Evolutionary conservation across 2,888 invertebrate species (phyloP).

Genomic region (Rutpela maculata): DNA sequence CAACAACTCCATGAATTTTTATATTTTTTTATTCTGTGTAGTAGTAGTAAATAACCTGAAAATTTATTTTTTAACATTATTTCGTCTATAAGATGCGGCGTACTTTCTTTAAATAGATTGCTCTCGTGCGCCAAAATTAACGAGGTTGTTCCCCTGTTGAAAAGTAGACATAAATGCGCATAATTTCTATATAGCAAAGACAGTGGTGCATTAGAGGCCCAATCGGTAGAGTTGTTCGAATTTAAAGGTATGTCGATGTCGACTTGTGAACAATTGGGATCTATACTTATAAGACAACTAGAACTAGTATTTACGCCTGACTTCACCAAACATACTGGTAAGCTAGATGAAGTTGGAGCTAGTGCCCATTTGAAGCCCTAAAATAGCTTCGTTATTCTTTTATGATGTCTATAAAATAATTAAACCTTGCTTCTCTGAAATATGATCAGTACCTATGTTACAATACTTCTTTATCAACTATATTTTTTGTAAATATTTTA

Average conservation of each 20-base stretch:
- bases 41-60: not conserved
- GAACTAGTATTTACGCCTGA: too few species aligned
- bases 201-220: not conserved
- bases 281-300: too few species aligned
- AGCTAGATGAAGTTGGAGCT: too few species aligned
- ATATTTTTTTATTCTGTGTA: not conserved
- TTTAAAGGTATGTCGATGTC: not conserved
- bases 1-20: not conserved
- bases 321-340: too few species aligned
- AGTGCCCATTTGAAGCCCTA: too few species aligned
- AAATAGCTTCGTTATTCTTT: too few species aligned
- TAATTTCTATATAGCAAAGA: not conserved
- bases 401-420: too few species aligned
- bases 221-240: not conserved
- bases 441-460: too few species aligned
- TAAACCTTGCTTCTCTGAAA: too few species aligned
- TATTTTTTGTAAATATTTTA: too few species aligned
- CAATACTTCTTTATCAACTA: too few species aligned
- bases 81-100: not conserved
- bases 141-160: not conserved
- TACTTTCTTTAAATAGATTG: not conserved
- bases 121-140: conserved; percentile 6
- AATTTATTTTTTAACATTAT: not conserved
- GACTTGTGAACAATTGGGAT: not conserved
- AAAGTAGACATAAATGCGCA: not conserved